Base-by-base conservation (phyloP, 2,888 invertebrate genomes). In the Willowsia nigromaculata region DNA sequence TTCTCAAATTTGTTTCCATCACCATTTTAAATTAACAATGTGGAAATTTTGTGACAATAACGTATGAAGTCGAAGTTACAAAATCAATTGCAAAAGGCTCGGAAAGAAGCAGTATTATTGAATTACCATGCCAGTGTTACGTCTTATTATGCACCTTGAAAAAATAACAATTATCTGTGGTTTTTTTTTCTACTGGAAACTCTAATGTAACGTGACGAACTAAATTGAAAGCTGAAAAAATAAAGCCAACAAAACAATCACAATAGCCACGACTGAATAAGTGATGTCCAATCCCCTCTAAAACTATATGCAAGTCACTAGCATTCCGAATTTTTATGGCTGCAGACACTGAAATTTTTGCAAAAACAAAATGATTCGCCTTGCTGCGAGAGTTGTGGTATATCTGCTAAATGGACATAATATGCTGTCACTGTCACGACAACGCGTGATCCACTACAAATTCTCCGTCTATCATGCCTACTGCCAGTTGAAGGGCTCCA, bases 391-490 rank as follows among this genome's bases (percentile, higher is more conserved):
- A n/a, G n/a, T n/a, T n/a, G n/a, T n/a, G 7, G 30, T n/a, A 62
- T 62, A 30, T n/a, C 30, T 65, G n/a, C 18, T 65, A 65, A 65
- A 65, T 65, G 37, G 33, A 7, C 13, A 22, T 71, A 71, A 43
- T 43, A 71, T 71, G 40, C 40, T 71, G 25, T 40, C 43, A 71
- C 43, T 47, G 82, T 82, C 82, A 82, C 82, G 82, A 82, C 43
- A 50, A 50, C 47, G 30, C 82, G 82, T 82, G 82, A 82, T 65
- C 65, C 40, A 82, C 47, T 82, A 68, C 40, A 40, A 71, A 43
- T 40, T 40, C 50, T 76, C 15, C 47, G 47, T 74, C 47, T 25
- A 27, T 0, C 68, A 37, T 30, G 13, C 74, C 43, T 22, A 22
- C 25, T n/a, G 47, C 6, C 43, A 37, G n/a, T 37, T 37, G n/a